These are phyloP conservation scores for Carassius carassius DNA, from an alignment of 2,113 vertebrate species.

Conservation along the genomic window DNA sequence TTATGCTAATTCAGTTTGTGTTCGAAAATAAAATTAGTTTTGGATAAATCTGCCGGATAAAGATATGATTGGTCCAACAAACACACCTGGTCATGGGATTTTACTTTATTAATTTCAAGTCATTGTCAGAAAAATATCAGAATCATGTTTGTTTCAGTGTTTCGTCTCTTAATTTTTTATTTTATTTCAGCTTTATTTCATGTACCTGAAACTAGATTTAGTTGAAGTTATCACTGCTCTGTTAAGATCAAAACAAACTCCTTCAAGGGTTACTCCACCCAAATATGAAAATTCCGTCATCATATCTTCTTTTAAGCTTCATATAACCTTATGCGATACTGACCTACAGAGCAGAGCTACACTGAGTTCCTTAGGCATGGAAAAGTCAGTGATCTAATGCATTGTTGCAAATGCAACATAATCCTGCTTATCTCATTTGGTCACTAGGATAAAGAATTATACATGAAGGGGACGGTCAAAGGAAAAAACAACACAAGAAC, in stretches of 20 bases:
- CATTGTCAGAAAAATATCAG: conserved; percentile 2
- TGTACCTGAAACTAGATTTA: neutral
- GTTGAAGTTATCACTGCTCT: neutral
- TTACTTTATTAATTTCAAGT: neutral
- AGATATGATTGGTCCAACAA: neutral
- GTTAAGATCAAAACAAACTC: neutral
- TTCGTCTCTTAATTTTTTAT: neutral
- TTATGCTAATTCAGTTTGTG: conserved; percentile 5
- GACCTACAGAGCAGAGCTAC: too few relatives aligned
- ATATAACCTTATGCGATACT: too few relatives aligned
- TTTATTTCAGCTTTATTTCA: neutral
- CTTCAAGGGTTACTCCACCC: neutral
- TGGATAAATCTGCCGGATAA: neutral
- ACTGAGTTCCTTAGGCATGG: conserved; percentile 17
- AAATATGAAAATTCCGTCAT: neutral
- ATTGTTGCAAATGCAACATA: neutral
- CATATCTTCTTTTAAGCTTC: neutral
- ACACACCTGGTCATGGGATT: neutral
- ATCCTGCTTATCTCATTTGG: conserved; percentile 15
- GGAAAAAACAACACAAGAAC: too few relatives aligned
- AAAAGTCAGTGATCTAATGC: conserved; percentile 24
- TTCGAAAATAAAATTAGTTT: neutral
- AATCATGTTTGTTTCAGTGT: neutral
- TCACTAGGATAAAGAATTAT: conserved; percentile 13
- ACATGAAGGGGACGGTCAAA: neutral